phyloP scores from a whole-genome alignment of 2,888 invertebrate species.

The Anarsia innoxiella region DNA sequence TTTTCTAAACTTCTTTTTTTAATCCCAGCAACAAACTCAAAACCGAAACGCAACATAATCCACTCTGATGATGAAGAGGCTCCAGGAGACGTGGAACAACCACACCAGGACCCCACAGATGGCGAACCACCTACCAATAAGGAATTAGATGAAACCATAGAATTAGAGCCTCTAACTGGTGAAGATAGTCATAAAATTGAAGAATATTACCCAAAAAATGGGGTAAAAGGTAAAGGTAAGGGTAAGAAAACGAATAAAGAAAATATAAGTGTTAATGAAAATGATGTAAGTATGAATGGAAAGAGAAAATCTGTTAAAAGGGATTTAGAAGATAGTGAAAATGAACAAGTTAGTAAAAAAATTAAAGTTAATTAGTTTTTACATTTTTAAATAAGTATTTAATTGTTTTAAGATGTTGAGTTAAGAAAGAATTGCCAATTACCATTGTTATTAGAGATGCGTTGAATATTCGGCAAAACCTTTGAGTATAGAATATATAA shows the following conservation, averaged over 20 bases:
- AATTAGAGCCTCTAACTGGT: conserved; percentile 43
- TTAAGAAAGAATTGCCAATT: too few species aligned
- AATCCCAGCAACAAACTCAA: conserved; percentile 34
- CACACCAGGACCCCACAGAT: background rate
- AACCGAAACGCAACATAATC: conserved; percentile 37
- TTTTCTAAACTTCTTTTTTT: too few species aligned
- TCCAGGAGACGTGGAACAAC: background rate
- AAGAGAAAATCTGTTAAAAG: conserved; percentile 25
- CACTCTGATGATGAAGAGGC: conserved; percentile 41
- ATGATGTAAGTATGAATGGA: conserved; percentile 24
- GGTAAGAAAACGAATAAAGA: conserved; percentile 13
- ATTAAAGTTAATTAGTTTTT: conserved; percentile 31
- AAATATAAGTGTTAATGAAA: conserved; percentile 29
- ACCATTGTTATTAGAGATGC: too few species aligned
- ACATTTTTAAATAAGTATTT: conserved; percentile 1
- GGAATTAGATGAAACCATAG: conserved; percentile 44
- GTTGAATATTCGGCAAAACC: too few species aligned
- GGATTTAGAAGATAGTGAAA: conserved; percentile 28
- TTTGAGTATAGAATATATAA: too few species aligned
- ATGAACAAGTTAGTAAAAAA: conserved; percentile 30
- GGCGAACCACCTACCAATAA: conserved; percentile 36
- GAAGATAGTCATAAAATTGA: conserved; percentile 57
- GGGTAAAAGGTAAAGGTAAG: conserved; percentile 8
- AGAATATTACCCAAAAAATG: conserved; percentile 45
- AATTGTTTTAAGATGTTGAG: too few species aligned